Base-by-base conservation (phyloP, 1,140 invertebrate species). In the Nautilus pompilius region DNA sequence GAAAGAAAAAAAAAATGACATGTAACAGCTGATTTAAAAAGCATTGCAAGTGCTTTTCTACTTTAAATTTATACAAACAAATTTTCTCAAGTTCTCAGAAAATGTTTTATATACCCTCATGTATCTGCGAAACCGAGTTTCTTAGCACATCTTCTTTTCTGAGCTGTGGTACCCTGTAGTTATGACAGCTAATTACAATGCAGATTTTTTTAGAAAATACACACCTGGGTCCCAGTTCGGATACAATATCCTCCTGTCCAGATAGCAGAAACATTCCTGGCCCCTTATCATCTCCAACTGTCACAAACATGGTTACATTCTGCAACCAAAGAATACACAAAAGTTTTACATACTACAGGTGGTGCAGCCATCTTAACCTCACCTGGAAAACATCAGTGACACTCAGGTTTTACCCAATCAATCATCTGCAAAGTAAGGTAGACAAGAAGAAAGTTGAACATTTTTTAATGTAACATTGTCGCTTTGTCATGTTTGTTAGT, bases 251-350 rank as follows among this genome's bases (percentile, higher is more conserved):
- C 53, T 73, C 71, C 55, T 66, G 63, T 17, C 73, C 76, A 33
- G 87, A 85, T 3, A 91, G 77, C 2, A 90, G 79, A 71, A 91
- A 86, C 67, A 77, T 67, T 34, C 88, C 89, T 4, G 84, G 78
- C 46, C 85, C 87, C 71, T 88, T 88, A 2, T 88, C 87, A 68
- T 92, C 90, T 24, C 90, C 89, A 10, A 88, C 85, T 5, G 86
- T 88, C 46, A 91, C 63, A 58, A 91, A 87, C 46, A 89, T 78
- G 60, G 90, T 84, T 46, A 88, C 68, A 33, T 82, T 81, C 67
- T 86, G 84, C n/a, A 70, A 71, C 26, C 3, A 29, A 29, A 49
- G 10, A 20, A 10, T 17, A 65, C 58, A 22, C 34, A 48, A 45
- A 3, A 41, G n/a, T 41, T 13, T 41, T n/a, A n/a, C n/a, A n/a